A percentile compares a stretch with the other conserved stretches of the same genome.
These are phyloP conservation scores for Astreopora myriophthalma DNA, from an alignment of 64 coral and sea anemone species.

Conservation along the genomic window DNA sequence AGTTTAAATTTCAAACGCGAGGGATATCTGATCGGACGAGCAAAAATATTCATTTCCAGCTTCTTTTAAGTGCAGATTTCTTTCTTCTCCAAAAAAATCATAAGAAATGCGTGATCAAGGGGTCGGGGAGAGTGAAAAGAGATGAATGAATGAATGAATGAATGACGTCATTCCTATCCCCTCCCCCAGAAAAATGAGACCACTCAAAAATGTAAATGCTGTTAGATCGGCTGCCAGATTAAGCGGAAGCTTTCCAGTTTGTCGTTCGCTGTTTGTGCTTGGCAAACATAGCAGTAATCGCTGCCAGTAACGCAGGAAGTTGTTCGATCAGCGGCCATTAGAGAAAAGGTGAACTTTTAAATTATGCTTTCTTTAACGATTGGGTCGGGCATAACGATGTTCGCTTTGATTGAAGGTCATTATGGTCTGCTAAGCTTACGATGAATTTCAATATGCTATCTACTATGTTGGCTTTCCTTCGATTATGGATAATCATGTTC, in stretches of 20 bases:
- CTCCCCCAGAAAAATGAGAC: neutral
- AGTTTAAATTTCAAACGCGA: no score
- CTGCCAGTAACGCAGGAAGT: neutral
- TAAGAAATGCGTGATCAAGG: no score
- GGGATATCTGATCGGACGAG: no score
- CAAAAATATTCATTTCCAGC: no score
- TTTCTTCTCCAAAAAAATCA: no score
- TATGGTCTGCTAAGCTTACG: neutral
- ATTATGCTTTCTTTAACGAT: neutral
- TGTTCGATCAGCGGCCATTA: neutral
- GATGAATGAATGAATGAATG: no score
- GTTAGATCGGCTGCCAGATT: neutral
- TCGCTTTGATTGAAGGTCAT: neutral
- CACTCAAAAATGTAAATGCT: neutral
- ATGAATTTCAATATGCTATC: slow-evolving; percentile 33
- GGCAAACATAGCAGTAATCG: slow-evolving; percentile 2
- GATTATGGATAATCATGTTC: neutral
- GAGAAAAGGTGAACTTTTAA: neutral
- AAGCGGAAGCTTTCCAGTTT: neutral
- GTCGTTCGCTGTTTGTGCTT: neutral
- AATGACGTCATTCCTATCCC: neutral
- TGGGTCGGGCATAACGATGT: neutral
- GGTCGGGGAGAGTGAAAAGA: no score
- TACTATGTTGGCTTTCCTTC: neutral
- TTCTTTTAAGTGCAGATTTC: no score